Evolutionary conservation across 2,797 vertebrate genomes (phyloP), one percentile per base, ranked within the genome.

Genomic region (Danio tinwini): DNA sequence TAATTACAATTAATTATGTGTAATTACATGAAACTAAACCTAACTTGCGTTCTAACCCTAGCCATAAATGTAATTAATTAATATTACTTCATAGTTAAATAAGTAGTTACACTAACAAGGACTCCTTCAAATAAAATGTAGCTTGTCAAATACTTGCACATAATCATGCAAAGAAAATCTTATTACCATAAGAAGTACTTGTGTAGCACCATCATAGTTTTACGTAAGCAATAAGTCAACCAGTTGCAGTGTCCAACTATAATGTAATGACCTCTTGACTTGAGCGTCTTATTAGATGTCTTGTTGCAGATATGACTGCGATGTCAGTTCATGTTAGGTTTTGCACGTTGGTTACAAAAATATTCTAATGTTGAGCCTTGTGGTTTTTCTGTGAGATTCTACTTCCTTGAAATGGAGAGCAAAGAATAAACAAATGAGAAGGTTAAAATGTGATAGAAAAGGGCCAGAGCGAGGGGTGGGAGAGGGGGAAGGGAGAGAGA

Each of bases 341-440:
- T 21, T 9, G 16, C 53, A 77, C n/a, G 16, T 19, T 14, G 0
- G 11, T n/a, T 9, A 3, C 40, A 21, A 7, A 72, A 72, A 63
- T 37, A 11, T 78, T 47, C 6, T 44, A 12, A 37, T 21, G 40
- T 61, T 52, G n/a, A 52, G 49, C 8, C 13, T 19, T 10, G n/a
- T 49, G 21, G 49, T 16, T 62, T 49, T 39, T 61, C 1, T 52
- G 4, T 40, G 11, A 7, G 11, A 0, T 61, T 5, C 0, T 6
- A n/a, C 53, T 84, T 82, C 80, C 69, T 78, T 45, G 14, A 74
- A 83, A n/a, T 50, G 10, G 2, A 80, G 4, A 64, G 37, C 52
- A 55, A 16, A 56, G 21, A 37, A 74, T 82, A 70, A 74, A 61
- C 74, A 84, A 78, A 80, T 19, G 19, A 12, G 49, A 56, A 17